Evolutionary conservation across 1,140 invertebrate species (phyloP).

Genomic region (Lucilia sericata): DNA sequence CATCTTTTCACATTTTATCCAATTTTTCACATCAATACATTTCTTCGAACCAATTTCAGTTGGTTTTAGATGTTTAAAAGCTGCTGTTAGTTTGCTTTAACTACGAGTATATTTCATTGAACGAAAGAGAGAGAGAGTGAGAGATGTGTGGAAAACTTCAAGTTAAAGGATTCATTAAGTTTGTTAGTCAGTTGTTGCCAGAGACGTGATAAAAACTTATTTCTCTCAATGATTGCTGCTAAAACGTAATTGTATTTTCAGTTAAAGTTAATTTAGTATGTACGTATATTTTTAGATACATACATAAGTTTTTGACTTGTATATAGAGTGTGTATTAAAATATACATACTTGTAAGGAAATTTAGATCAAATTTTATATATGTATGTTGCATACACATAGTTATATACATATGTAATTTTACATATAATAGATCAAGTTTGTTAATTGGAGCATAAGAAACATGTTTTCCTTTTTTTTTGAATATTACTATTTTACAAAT

Average conservation of each 20-base stretch:
- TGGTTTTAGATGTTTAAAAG: not conserved
- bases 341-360: too few relatives aligned
- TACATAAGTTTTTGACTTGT: too few relatives aligned
- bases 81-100: not conserved
- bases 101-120: not conserved
- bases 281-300: not conserved
- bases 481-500: too few relatives aligned
- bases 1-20: constrained; percentile 12
- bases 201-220: constrained; percentile 20
- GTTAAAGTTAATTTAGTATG: constrained; percentile 4
- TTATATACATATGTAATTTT: too few relatives aligned
- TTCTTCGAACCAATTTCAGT: not conserved
- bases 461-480: too few relatives aligned
- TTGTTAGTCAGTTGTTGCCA: constrained; percentile 26
- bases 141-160: constrained; percentile 4
- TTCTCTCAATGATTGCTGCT: not conserved
- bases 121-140: not conserved
- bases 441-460: too few relatives aligned
- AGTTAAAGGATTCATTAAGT: constrained; percentile 29
- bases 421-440: too few relatives aligned
- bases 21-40: constrained; percentile 23
- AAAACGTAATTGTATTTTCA: constrained; percentile 22
- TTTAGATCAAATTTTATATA: too few relatives aligned
- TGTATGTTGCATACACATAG: too few relatives aligned
- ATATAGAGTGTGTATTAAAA: too few relatives aligned